A percentile compares a stretch with the other conserved stretches of the same genome.
phyloP scores from a whole-genome alignment of 2,113 vertebrate genomes.

The Lasiurus borealis region DNA sequence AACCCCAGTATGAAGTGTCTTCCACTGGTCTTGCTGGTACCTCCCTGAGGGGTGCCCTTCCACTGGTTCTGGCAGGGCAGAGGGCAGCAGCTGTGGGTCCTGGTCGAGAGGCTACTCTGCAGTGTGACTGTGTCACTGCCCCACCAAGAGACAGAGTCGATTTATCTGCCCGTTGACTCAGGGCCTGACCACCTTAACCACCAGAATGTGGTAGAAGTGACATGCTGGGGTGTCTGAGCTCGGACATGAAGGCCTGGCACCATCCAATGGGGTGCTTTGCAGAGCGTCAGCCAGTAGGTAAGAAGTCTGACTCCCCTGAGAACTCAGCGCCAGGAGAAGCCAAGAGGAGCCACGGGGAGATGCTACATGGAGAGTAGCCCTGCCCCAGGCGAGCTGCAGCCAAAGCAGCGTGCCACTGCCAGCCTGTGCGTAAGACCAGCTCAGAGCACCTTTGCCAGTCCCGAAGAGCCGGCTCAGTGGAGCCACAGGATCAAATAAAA shows the following conservation, averaged over 20 bases:
- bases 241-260: neutral
- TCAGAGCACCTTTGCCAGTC: neutral
- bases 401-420: neutral
- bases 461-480: fast-evolving
- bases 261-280: neutral
- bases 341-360: neutral
- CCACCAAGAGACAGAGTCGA: neutral
- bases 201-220: neutral
- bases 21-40: neutral
- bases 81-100: neutral
- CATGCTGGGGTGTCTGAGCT: neutral
- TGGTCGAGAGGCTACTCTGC: neutral
- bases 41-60: neutral
- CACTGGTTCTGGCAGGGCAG: neutral
- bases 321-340: neutral
- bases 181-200: neutral
- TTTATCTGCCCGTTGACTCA: neutral
- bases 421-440: neutral
- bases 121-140: too few species aligned
- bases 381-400: neutral
- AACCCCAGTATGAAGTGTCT: neutral
- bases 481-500: neutral
- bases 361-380: neutral
- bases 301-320: neutral
- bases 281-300: neutral